Percentiles rank a stretch among this genome's conserved stretches.
Evolutionary conservation across 92 coral and sea anemone species (phyloP).

Genomic region (Epizoanthus ramosus): DNA sequence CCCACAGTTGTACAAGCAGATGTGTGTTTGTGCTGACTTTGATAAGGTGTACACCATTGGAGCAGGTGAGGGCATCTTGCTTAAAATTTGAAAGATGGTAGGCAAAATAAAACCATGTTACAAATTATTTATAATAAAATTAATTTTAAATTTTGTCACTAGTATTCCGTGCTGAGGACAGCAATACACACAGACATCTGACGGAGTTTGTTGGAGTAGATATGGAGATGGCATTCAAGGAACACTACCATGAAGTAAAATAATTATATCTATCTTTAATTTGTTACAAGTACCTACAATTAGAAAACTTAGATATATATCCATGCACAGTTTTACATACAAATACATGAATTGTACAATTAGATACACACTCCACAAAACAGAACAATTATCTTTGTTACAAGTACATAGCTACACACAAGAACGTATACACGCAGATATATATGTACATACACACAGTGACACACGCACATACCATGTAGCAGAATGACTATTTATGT

Average conservation of each 20-base stretch:
- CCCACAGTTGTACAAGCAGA: slow-evolving; percentile 98
- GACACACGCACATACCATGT: too few relatives aligned
- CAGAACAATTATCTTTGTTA: not conserved
- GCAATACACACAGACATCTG: slow-evolving; percentile 95
- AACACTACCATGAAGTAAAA: slow-evolving; percentile 94
- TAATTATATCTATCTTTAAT: too few relatives aligned
- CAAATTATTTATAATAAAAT: not conserved
- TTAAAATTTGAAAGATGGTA: not conserved
- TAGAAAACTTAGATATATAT: too few relatives aligned
- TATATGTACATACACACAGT: not conserved
- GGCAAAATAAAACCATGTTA: not conserved
- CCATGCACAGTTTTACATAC: too few relatives aligned
- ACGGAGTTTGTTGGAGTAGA: slow-evolving; percentile 98
- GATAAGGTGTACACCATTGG: slow-evolving; percentile 96
- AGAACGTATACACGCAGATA: not conserved
- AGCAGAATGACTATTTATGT: too few relatives aligned
- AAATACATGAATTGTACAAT: too few relatives aligned
- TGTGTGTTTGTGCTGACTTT: slow-evolving; percentile 95
- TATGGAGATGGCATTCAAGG: slow-evolving; percentile 94
- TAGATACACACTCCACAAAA: too few relatives aligned
- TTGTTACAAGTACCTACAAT: too few relatives aligned
- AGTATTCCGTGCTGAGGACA: slow-evolving; percentile 99
- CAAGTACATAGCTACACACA: not conserved
- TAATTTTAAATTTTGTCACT: not conserved
- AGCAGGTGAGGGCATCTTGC: slow-evolving; percentile 58